Evolutionary conservation across 2,113 vertebrate genomes (phyloP), one percentile per base, ranked within the genome.

Genomic region (Poeciliopsis turrubarensis): DNA sequence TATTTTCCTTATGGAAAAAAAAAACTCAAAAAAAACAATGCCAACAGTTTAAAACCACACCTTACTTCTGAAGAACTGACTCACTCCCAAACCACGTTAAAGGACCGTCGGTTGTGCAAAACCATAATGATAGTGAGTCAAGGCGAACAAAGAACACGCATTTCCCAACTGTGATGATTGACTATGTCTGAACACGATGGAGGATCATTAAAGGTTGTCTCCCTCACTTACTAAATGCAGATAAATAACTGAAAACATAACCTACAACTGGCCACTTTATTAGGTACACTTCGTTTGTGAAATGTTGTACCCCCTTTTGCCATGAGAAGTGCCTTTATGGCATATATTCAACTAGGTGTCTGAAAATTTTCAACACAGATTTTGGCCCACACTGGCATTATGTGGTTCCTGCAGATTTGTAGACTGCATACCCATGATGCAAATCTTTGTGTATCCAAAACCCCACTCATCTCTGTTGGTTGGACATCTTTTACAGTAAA

Each of bases 41-140:
- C 37, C 82, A 86, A 61, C 66, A 67, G 51, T 69, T 70, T 19
- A 77, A 65, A 79, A 72, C 87, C 89, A 83, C 89, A 85, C 90
- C 91, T 89, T 73, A 69, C 29, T 69, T 69, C 57, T 64, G 10
- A 72, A 77, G 70, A 65, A 39, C 71, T 92, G 88, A 87, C 75
- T 89, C 88, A 86, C 77, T 77, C 29, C 25, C 7, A 70, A 92
- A 79, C 2, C 64, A 88, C 65, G 77, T 77, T 25, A 37, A 62
- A 81, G 1, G 57, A 68, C 60, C 67, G 80, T 70, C 34, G 13
- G 73, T 83, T 73, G 61, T 75, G 66, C 11, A 1, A 30, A 41
- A 77, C 6, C 32, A 73, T 70, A 78, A 77, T 60, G 27, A 74
- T 6, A 39, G 30, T 37, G n/a, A 64, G 68, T 61, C 70, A 41